Percentiles rank a stretch among this genome's conserved stretches.
Evolutionary conservation across 2,113 vertebrate genomes (phyloP).

Genomic region (Lucifuga dentata): DNA sequence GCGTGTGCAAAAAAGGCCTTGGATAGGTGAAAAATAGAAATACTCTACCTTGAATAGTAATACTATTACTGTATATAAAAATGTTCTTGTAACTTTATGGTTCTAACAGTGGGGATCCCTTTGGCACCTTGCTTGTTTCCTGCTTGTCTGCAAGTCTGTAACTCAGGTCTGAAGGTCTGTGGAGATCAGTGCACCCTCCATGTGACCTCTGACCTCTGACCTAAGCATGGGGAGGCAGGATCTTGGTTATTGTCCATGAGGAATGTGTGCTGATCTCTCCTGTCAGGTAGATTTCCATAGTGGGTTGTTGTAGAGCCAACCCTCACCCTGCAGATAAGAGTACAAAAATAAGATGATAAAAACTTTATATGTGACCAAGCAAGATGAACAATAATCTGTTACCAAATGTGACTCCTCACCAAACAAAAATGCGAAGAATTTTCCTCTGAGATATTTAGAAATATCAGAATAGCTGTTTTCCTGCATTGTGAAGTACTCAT

Average conservation of each 20-base stretch:
- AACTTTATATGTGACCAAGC: no score
- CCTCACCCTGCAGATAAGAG: slow-evolving; percentile 84
- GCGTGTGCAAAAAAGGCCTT: slow-evolving; percentile 87
- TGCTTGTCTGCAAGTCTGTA: slow-evolving; percentile 23
- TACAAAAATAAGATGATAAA: slow-evolving; percentile 45
- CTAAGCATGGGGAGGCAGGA: slow-evolving; percentile 35
- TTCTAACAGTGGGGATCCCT: slow-evolving; percentile 45
- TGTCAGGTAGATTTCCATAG: slow-evolving; percentile 91
- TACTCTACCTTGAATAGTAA: slow-evolving; percentile 79
- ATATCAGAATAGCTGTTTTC: no score
- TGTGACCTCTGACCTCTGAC: slow-evolving; percentile 9
- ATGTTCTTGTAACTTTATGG: slow-evolving; percentile 48
- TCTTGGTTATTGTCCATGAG: slow-evolving; percentile 26
- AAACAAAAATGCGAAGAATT: no score
- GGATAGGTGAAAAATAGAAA: slow-evolving; percentile 93
- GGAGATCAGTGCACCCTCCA: not conserved
- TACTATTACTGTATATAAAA: slow-evolving; percentile 79
- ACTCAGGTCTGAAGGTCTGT: slow-evolving; percentile 11
- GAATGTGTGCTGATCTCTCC: not conserved
- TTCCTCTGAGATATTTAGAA: no score
- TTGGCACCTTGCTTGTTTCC: slow-evolving; percentile 70
- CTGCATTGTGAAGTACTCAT: no score
- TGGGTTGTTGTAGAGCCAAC: slow-evolving; percentile 90
- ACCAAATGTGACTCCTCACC: no score
- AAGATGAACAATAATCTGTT: no score